Evolutionary conservation across 2,888 invertebrate species (phyloP).

Genomic region (Eumacrocentrus americanus): DNA sequence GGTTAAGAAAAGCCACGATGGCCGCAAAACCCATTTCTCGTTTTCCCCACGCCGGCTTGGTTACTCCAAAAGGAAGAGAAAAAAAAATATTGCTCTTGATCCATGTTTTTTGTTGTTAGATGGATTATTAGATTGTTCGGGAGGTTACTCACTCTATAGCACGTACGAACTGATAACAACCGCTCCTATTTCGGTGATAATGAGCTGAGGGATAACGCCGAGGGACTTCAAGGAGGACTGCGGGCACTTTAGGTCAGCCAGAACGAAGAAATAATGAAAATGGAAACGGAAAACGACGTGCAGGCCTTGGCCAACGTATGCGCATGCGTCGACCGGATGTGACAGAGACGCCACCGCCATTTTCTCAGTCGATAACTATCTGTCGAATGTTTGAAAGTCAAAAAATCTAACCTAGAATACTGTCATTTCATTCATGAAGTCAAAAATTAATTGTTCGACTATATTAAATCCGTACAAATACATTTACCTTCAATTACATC

Average conservation of each 20-base stretch:
- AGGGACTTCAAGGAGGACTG: conserved; percentile 50
- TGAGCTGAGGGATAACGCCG: conserved; percentile 40
- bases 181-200: conserved; percentile 50
- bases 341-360: background rate
- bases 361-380: background rate
- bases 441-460: background rate
- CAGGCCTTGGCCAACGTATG: conserved; percentile 25
- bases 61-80: background rate
- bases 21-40: conserved; percentile 38
- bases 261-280: conserved; percentile 44
- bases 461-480: background rate
- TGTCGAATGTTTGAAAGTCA: background rate
- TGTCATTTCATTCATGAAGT: background rate
- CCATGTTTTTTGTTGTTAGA: background rate
- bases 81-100: background rate
- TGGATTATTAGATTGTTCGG: background rate
- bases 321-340: conserved; percentile 35
- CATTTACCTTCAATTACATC: background rate
- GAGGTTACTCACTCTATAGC: conserved; percentile 51
- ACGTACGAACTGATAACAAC: conserved; percentile 53
- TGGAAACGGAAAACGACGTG: conserved; percentile 38
- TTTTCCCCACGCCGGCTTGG: background rate
- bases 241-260: conserved; percentile 48
- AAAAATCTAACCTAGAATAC: background rate
- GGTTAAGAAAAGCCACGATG: conserved; percentile 44